Conservation (phyloP, 2,888 invertebrate species). For the Nasonia oneida region DNA sequence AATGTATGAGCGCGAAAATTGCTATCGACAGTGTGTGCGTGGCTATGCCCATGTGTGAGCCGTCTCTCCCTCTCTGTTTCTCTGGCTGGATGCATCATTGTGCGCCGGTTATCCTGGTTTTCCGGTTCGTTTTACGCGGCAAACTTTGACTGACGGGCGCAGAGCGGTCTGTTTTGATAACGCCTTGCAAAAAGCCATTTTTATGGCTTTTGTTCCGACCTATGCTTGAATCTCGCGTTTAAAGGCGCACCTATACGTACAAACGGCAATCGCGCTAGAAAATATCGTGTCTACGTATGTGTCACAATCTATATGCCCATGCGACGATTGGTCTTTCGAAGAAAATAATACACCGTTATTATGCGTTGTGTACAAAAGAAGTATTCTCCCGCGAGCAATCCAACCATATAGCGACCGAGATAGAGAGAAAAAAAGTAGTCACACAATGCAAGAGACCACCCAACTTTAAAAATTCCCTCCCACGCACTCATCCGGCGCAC, state of each 20-base stretch:
- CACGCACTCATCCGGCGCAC: not conserved
- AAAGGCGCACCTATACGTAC: not conserved
- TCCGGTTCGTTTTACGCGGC: not conserved
- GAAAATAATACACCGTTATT: no score
- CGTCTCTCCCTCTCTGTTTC: not conserved
- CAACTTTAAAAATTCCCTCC: slow-evolving; percentile 8
- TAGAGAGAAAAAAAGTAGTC: not conserved
- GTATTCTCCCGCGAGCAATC: no score
- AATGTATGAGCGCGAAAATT: slow-evolving; percentile 2
- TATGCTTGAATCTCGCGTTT: not conserved
- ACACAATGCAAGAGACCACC: not conserved
- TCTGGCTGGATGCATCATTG: not conserved
- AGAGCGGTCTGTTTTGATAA: not conserved
- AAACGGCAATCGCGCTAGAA: no score
- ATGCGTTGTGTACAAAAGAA: no score
- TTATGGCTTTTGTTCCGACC: not conserved
- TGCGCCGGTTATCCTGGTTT: not conserved
- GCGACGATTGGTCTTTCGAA: no score
- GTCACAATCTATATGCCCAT: no score
- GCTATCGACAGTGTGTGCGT: not conserved
- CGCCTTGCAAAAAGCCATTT: slow-evolving; percentile 2
- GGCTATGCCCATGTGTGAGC: no score
- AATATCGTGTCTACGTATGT: no score
- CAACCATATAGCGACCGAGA: not conserved
- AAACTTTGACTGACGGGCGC: slow-evolving; percentile 8